Evolutionary conservation across 2,888 invertebrate genomes (phyloP), one percentile per base, ranked within the genome.

Genomic region (Congeria kusceri): DNA sequence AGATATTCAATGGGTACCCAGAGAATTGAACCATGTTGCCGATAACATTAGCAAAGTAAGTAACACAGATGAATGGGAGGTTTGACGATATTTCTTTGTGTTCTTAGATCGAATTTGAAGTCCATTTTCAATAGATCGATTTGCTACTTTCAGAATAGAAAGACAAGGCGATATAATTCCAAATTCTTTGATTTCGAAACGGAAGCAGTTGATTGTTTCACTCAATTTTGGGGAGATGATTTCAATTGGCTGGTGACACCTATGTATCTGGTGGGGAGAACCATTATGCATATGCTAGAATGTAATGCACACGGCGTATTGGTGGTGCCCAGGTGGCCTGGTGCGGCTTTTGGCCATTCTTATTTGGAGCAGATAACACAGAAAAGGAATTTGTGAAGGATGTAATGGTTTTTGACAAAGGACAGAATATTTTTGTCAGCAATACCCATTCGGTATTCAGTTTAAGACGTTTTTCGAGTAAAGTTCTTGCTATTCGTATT

Each of bases 121-220:
- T 32, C 32, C 5, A 9, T 4, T 32, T 32, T 32, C 9, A 9
- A 32, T 32, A 7, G 32, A 32, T 32, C 32, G 32, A 4, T 32
- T 32, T 32, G 32, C 32, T 32, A 32, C 32, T 32, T 32, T 32
- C 4, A 32, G 9, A 32, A 49, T 20, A 49, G 15, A 49, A 49
- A 49, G 49, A 20, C 20, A 9, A 4, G 9, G 11, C 7, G 62
- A n/a, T 62, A 62, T 23, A 62, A 62, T 62, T 62, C 62, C 3
- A 62, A 62, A n/a, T 62, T 39, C 46, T 62, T 44, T 62, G 46
- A 44, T 62, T 62, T 39, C 15, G 58, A 58, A 58, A 28, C 28
- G 18, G 58, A 58, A 25, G 58, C 58, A 23, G 58, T 58, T 28
- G 58, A 29, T 20, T n/a, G 29, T 15, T 61, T 61, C 5, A 28